Evolutionary conservation across 2,113 vertebrate species (phyloP), one percentile per base, ranked within the genome.

Genomic region (Callocephalon fimbriatum): DNA sequence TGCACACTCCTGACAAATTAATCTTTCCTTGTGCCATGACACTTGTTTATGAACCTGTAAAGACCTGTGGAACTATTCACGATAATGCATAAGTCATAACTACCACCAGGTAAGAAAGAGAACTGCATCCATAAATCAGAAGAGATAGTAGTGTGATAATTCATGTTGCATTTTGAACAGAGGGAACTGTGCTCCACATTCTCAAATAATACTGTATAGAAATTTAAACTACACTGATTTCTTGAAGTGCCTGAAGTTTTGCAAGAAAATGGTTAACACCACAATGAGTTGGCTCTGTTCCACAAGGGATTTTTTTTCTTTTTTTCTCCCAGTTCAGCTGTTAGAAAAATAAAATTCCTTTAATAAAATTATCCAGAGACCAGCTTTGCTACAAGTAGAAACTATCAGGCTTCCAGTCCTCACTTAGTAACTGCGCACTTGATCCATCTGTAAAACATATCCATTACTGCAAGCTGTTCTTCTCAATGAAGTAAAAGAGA

Each of bases 391-490:
- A 71, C 58, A 72, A 88, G 63, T 59, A 76, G 54, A 83, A 85
- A 54, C 48, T 59, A 62, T 31, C 42, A 93, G 48, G 59, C 14
- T 80, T 90, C 50, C 72, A 42, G 51, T 67, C 21, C 65, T 83
- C 7, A 0, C 59, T 72, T 68, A 65, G 19, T 58, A 88, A 88
- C 23, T 92, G 47, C 63, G 54, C 42, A 32, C 35, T 86, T 80
- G n/a, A 79, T 74, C 38, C 31, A 80, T 59, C 44, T 58, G 42
- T 71, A 71, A 86, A 82, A 92, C 3, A 20, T 15, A 95, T 25
- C 63, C 73, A 62, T 56, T 83, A 47, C 86, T 61, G 47, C 67
- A 90, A 86, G 78, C 67, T 94, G 85, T 44, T 93, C 59, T 94
- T 95, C 88, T 86, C 86, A 90, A 31, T 32, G 31, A 90, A 93